phyloP scores from a whole-genome alignment of 2,113 vertebrate species.

The Willisornis vidua region DNA sequence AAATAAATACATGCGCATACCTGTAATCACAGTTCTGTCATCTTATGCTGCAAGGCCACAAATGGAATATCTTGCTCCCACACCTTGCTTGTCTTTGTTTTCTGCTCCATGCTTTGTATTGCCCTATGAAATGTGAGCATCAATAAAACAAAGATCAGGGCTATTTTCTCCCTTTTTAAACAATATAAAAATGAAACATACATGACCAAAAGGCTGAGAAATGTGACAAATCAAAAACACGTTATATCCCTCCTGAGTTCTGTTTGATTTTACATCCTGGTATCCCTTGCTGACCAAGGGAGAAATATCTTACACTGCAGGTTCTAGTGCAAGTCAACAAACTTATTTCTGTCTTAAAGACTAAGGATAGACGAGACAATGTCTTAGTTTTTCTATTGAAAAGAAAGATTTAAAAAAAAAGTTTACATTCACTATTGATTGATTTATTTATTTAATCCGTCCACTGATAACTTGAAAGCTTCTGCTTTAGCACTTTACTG shows the following conservation, averaged over 20 bases:
- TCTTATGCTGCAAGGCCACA: background rate
- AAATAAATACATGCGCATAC: background rate
- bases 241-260: background rate
- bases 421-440: conserved; percentile 51
- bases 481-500: conserved; percentile 56
- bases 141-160: background rate
- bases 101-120: background rate
- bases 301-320: background rate
- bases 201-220: background rate
- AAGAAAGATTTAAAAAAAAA: background rate
- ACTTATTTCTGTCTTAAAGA: background rate
- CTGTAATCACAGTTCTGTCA: background rate
- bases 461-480: conserved; percentile 21
- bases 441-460: conserved; percentile 58
- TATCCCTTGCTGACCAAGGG: background rate
- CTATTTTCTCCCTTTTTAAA: background rate
- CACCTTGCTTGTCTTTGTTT: background rate
- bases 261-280: background rate
- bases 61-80: background rate
- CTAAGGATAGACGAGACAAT: background rate
- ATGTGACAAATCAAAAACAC: background rate
- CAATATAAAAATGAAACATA: background rate
- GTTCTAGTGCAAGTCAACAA: background rate
- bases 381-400: background rate
- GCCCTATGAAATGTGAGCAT: background rate